Conservation (phyloP, 1,140 invertebrate species). For the Pseudomyrmex cubaensis region DNA sequence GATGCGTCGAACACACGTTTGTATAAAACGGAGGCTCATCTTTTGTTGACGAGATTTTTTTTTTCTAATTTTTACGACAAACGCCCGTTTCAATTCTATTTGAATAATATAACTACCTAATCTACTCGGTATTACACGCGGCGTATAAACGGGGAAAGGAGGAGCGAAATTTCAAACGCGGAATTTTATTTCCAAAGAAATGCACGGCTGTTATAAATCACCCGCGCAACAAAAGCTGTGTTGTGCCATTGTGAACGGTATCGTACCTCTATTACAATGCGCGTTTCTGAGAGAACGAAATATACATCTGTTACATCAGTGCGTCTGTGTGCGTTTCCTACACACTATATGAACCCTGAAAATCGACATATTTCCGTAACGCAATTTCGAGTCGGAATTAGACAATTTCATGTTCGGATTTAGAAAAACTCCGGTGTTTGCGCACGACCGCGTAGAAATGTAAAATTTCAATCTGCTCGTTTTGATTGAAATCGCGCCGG, state of each 20-base stretch:
- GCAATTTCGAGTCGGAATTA: slow-evolving; percentile 4
- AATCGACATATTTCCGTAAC: slow-evolving; percentile 27
- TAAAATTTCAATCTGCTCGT: neutral
- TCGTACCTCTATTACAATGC: too few species aligned
- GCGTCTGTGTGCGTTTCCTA: neutral
- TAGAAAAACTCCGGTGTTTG: neutral
- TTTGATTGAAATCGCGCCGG: neutral
- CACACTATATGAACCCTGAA: neutral
- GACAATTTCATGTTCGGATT: neutral
- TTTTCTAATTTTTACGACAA: too few species aligned
- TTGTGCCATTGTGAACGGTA: neutral
- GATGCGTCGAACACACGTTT: neutral
- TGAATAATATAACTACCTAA: too few species aligned
- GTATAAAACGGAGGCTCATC: neutral
- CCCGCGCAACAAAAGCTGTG: neutral
- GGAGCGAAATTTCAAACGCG: too few species aligned
- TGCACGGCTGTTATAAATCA: neutral
- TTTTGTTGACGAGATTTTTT: too few species aligned
- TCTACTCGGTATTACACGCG: neutral
- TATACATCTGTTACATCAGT: neutral
- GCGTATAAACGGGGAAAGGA: neutral
- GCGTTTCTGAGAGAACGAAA: neutral
- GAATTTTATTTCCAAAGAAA: neutral
- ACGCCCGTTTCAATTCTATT: too few species aligned
- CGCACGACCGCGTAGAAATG: neutral